Evolutionary conservation across 2,113 vertebrate species (phyloP).

Genomic region (Origma solitaria): DNA sequence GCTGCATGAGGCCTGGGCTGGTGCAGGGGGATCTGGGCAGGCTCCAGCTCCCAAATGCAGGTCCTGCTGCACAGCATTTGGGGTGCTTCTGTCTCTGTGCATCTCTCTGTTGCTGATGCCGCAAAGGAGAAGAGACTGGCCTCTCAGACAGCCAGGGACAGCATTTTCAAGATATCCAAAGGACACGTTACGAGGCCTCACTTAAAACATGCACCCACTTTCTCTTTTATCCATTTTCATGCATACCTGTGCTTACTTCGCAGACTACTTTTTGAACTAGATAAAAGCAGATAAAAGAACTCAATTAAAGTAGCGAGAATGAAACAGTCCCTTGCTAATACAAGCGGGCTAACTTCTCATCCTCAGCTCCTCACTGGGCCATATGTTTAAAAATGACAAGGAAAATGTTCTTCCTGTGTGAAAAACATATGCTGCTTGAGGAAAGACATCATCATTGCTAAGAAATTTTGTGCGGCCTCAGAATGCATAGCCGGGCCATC

Average conservation of each 20-base stretch:
- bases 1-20: not conserved
- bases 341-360: not conserved
- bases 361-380: not conserved
- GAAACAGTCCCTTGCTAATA: constrained; percentile 18
- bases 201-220: not conserved
- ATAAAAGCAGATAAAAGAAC: constrained; percentile 42
- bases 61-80: not conserved
- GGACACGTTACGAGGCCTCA: not conserved
- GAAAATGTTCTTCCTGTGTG: not conserved
- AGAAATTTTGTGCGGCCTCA: not conserved
- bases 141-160: not conserved
- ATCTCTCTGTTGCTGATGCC: not conserved
- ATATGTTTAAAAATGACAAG: not conserved
- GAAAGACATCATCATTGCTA: not conserved
- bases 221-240: not conserved
- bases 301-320: constrained; percentile 38
- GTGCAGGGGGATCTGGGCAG: not conserved
- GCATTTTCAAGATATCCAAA: not conserved
- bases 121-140: not conserved
- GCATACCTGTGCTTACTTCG: not conserved
- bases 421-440: not conserved
- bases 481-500: accelerated
- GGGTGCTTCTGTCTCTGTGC: not conserved
- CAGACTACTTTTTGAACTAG: constrained; percentile 27
- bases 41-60: not conserved